Conservation (phyloP, 2,888 invertebrate species). For the Abrostola tripartita region DNA sequence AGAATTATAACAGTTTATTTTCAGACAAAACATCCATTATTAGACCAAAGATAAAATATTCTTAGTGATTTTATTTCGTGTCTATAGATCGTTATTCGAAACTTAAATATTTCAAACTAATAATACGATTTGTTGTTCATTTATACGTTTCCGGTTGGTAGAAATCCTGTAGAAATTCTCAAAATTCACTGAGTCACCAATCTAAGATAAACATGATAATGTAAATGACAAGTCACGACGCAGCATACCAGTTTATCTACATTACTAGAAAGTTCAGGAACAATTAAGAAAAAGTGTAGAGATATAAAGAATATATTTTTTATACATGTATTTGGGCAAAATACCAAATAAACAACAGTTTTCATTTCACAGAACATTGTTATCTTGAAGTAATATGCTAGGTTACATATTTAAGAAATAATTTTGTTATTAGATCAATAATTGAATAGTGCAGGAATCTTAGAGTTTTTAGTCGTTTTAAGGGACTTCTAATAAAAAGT, state of each 20-base stretch:
- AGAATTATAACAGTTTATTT: too few species aligned
- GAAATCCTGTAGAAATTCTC: conserved; percentile 32
- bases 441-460: not conserved
- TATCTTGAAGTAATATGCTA: too few species aligned
- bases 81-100: too few species aligned
- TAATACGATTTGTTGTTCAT: not conserved
- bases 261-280: conserved; percentile 57
- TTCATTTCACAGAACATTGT: not conserved
- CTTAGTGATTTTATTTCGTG: too few species aligned
- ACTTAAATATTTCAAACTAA: not conserved
- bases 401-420: too few species aligned
- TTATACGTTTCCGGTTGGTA: not conserved
- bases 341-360: conserved; percentile 2
- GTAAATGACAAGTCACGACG: conserved; percentile 49
- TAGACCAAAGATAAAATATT: too few species aligned
- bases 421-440: not conserved
- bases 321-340: conserved; percentile 20
- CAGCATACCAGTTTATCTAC: conserved; percentile 46
- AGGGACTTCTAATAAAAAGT: too few species aligned
- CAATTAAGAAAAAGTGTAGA: conserved; percentile 38
- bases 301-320: conserved; percentile 27
- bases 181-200: conserved; percentile 38
- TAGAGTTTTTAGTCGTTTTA: too few species aligned
- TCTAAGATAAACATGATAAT: conserved; percentile 52
- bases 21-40: too few species aligned